phyloP scores from a whole-genome alignment of 1,140 invertebrate species.

The Bombus sylvicola region DNA sequence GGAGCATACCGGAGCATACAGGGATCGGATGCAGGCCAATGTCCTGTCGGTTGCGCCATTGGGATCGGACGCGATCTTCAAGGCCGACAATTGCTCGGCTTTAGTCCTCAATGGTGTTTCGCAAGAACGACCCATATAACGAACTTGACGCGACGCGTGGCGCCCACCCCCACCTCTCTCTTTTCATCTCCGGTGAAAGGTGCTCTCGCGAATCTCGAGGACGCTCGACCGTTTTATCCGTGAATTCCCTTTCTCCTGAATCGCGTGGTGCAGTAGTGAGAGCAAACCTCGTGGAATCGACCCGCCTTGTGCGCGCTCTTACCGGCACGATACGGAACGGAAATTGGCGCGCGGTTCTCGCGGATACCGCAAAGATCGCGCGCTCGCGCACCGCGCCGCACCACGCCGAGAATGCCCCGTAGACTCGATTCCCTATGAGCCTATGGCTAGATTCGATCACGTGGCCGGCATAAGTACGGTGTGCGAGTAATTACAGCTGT shows the following conservation, averaged over 20 bases:
- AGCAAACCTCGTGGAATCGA: conserved; percentile 30
- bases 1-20: neutral
- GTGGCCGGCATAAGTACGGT: conserved; percentile 51
- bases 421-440: conserved; percentile 19
- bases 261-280: neutral
- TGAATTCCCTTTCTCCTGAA: conserved; percentile 55
- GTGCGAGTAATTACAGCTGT: conserved; percentile 64
- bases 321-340: conserved; percentile 34
- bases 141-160: conserved; percentile 66
- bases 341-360: conserved; percentile 48
- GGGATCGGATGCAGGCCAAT: conserved; percentile 35
- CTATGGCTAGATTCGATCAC: conserved; percentile 59
- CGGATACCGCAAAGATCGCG: conserved; percentile 55
- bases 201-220: conserved; percentile 62
- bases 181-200: conserved; percentile 62
- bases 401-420: conserved; percentile 15
- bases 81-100: conserved; percentile 54
- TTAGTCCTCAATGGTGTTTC: conserved; percentile 51
- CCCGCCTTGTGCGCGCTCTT: conserved; percentile 37
- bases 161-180: conserved; percentile 42
- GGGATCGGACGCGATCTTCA: conserved; percentile 40
- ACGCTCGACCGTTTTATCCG: conserved; percentile 64
- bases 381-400: neutral
- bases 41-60: conserved; percentile 53
- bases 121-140: conserved; percentile 71